Percentiles rank a stretch among this genome's conserved stretches.
Evolutionary conservation across 1,140 invertebrate species (phyloP).

Genomic region (Dreissena rostriformis): DNA sequence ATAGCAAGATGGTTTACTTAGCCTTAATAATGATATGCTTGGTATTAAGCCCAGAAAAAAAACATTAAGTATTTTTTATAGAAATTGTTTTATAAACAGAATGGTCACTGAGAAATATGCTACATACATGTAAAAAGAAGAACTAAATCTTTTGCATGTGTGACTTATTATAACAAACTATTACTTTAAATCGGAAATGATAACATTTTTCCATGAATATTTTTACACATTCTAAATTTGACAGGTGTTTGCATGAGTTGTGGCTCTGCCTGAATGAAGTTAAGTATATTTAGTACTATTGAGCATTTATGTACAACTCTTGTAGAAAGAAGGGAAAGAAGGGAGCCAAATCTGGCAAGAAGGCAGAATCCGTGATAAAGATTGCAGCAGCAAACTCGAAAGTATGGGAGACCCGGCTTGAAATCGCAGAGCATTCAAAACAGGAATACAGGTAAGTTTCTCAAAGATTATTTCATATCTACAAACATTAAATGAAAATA

Average conservation of each 20-base stretch:
- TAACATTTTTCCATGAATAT: neutral
- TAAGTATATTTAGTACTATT: neutral
- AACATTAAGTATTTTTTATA: no score
- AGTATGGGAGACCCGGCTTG: conserved; percentile 79
- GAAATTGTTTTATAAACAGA: no score
- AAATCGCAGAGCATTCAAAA: conserved; percentile 74
- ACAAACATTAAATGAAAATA: no score
- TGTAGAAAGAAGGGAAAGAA: conserved; percentile 74
- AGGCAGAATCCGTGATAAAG: conserved; percentile 74
- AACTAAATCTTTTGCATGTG: neutral
- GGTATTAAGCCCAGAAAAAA: no score
- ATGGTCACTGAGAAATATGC: no score
- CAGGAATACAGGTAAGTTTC: conserved; percentile 76
- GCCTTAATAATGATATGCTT: no score
- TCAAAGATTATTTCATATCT: no score
- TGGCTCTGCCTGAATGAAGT: neutral
- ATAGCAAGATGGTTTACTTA: no score
- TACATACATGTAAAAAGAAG: no score
- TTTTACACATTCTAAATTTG: neutral
- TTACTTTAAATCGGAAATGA: neutral
- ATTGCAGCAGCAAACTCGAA: conserved; percentile 78
- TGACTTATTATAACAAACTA: neutral
- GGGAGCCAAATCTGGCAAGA: conserved; percentile 74
- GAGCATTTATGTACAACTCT: neutral
- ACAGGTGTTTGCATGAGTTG: neutral